phyloP scores from a whole-genome alignment of 2,888 invertebrate species.

The Bombylius discolor region DNA sequence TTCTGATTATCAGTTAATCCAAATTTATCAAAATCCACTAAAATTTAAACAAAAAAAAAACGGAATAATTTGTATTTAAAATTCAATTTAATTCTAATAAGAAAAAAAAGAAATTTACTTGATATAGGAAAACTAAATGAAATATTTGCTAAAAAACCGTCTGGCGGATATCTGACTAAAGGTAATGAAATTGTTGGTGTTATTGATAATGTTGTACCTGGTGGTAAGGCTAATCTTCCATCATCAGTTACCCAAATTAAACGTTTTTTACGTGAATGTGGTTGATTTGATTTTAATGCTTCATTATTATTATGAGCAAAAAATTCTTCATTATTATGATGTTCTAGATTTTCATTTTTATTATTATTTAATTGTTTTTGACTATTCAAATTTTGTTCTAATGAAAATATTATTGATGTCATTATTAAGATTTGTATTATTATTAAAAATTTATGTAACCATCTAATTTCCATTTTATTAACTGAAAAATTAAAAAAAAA shows the following conservation, averaged over 20 bases:
- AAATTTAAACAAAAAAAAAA: slow-evolving; percentile 17
- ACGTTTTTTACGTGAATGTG: slow-evolving; percentile 67
- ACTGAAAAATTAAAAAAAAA: not conserved
- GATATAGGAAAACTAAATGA: slow-evolving; percentile 73
- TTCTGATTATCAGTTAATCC: slow-evolving; percentile 82
- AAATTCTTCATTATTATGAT: not conserved
- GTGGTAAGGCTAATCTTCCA: slow-evolving; percentile 69
- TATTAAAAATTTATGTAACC: slow-evolving; percentile 2
- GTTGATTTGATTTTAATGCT: slow-evolving; percentile 22
- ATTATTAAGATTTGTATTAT: not conserved
- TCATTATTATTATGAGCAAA: not conserved
- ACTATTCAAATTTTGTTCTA: too few relatives aligned
- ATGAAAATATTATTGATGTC: too few relatives aligned
- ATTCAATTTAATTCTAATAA: not conserved
- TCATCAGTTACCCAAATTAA: slow-evolving; percentile 77
- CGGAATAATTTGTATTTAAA: not conserved
- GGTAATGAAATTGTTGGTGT: slow-evolving; percentile 71
- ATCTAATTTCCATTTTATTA: slow-evolving; percentile 3
- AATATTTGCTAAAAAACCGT: slow-evolving; percentile 73
- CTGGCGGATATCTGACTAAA: slow-evolving; percentile 70
- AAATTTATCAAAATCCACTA: slow-evolving; percentile 75
- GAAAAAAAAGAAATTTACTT: slow-evolving; percentile 45
- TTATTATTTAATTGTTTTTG: too few relatives aligned
- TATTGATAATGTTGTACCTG: slow-evolving; percentile 66
- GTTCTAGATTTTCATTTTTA: not conserved